Conservation (phyloP, 2,797 vertebrate genomes). For the Sparus aurata region DNA sequence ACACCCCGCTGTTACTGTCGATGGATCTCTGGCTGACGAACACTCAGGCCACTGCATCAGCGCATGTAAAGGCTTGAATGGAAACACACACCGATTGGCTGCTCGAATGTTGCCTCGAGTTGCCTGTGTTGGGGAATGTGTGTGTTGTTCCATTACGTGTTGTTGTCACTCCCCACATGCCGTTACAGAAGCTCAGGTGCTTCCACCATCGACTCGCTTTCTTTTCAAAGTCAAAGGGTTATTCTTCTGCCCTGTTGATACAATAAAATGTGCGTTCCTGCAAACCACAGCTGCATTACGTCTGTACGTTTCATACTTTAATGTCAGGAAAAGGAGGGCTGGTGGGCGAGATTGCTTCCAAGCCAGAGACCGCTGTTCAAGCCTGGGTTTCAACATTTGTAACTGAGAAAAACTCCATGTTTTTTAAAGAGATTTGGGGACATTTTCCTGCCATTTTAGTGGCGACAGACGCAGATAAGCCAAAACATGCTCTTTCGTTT, state of each 20-base stretch:
- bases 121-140: slow-evolving; percentile 25
- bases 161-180: neutral
- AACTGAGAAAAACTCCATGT: too few species aligned
- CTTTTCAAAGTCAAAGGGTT: neutral
- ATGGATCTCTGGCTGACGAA: slow-evolving; percentile 58
- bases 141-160: slow-evolving; percentile 13
- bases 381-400: too few species aligned
- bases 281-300: too few species aligned
- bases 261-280: too few species aligned
- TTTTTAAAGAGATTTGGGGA: too few species aligned
- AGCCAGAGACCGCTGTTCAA: too few species aligned
- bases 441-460: too few species aligned
- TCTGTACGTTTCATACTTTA: too few species aligned
- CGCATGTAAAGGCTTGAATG: slow-evolving; percentile 15
- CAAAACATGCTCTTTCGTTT: too few species aligned
- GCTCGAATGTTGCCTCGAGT: slow-evolving; percentile 1
- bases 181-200: neutral
- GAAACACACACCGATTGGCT: slow-evolving; percentile 28
- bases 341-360: too few species aligned
- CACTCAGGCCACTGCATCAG: slow-evolving; percentile 23
- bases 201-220: neutral
- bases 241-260: neutral
- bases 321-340: too few species aligned
- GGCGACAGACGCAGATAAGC: too few species aligned
- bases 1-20: slow-evolving; percentile 45